Evolutionary conservation across 1,140 invertebrate genomes (phyloP).

Genomic region (Drosophila ironensis): DNA sequence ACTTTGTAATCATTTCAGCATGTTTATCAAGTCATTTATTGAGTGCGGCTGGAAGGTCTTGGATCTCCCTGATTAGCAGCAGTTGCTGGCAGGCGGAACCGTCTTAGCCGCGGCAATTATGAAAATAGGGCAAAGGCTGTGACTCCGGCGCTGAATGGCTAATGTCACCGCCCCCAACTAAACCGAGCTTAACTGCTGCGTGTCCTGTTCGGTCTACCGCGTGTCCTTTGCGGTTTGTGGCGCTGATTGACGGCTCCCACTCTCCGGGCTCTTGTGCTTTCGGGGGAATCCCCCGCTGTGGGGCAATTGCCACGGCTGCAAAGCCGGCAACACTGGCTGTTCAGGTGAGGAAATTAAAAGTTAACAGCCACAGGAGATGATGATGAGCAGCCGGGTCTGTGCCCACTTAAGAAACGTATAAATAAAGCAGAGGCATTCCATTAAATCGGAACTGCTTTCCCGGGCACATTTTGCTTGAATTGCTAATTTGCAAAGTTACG

Average conservation of each 20-base stretch:
- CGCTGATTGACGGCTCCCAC: constrained; percentile 25
- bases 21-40: constrained; percentile 59
- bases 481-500: not conserved
- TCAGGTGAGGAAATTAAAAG: constrained; percentile 55
- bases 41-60: constrained; percentile 3
- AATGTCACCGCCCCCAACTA: constrained; percentile 21
- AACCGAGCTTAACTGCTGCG: constrained; percentile 38
- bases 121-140: constrained; percentile 51
- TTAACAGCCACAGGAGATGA: constrained; percentile 42
- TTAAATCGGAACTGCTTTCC: constrained; percentile 8
- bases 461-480: no score
- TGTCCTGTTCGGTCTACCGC: constrained; percentile 34
- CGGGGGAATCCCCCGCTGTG: constrained; percentile 29
- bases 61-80: constrained; percentile 25
- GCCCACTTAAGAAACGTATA: constrained; percentile 17
- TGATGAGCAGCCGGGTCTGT: constrained; percentile 2
- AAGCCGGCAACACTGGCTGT: no score
- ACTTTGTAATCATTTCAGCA: constrained; percentile 65
- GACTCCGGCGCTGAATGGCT: constrained; percentile 26
- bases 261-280: not conserved
- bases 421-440: not conserved
- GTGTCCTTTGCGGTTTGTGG: constrained; percentile 43
- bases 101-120: constrained; percentile 52
- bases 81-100: constrained; percentile 13
- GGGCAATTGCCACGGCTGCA: constrained; percentile 7